Evolutionary conservation across 1,140 invertebrate genomes (phyloP).

Genomic region (Pogonus chalceus): DNA sequence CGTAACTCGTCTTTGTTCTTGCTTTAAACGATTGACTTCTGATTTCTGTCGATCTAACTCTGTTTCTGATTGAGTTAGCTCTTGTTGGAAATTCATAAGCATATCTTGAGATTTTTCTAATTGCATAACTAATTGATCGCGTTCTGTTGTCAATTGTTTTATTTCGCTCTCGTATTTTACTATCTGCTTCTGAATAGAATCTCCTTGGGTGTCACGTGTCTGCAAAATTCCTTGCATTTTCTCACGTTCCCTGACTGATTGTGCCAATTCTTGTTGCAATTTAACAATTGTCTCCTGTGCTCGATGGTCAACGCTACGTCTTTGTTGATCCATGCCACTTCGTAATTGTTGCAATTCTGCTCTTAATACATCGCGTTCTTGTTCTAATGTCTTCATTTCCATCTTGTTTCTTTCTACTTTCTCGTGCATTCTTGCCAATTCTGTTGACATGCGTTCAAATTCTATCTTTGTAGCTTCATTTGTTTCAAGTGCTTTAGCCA

Average conservation of each 20-base stretch:
- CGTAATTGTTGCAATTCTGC: conserved; percentile 56
- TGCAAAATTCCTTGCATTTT: conserved; percentile 61
- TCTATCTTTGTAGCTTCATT: conserved; percentile 70
- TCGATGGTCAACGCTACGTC: conserved; percentile 46
- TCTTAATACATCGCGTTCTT: conserved; percentile 59
- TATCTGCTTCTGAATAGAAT: conserved; percentile 72
- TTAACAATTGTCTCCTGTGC: conserved; percentile 54
- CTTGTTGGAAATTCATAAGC: conserved; percentile 84
- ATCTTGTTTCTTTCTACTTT: conserved; percentile 57
- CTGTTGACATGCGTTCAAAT: conserved; percentile 69
- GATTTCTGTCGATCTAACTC: conserved; percentile 71
- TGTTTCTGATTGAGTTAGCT: conserved; percentile 69
- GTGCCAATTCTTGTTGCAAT: conserved; percentile 57
- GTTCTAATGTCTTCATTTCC: conserved; percentile 52
- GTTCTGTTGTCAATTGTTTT: conserved; percentile 72
- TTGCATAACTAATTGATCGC: conserved; percentile 79
- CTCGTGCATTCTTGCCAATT: conserved; percentile 68
- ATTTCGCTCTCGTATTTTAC: conserved; percentile 74
- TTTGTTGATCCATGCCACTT: conserved; percentile 54
- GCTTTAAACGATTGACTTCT: conserved; percentile 64
- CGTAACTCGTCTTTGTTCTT: conserved; percentile 54
- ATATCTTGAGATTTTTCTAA: conserved; percentile 87
- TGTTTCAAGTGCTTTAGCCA: conserved; percentile 70
- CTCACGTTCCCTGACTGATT: conserved; percentile 58
- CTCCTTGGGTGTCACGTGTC: conserved; percentile 64